These are phyloP conservation scores for Bombus vancouverensis DNA, from an alignment of 1,140 invertebrate genomes.

Conservation along the genomic window DNA sequence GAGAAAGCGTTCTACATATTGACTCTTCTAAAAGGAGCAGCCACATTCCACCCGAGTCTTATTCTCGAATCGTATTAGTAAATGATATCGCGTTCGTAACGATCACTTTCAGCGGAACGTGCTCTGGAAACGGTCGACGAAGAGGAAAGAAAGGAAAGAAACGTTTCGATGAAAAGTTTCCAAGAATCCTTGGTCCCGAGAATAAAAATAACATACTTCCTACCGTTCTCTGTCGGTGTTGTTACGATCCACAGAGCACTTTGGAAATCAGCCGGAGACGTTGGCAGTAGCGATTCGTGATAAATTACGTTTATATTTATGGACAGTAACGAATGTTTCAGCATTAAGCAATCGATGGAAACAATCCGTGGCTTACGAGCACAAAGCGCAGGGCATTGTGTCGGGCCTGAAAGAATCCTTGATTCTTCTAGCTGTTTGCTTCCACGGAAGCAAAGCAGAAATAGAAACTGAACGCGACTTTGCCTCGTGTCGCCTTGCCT, in stretches of 20 bases:
- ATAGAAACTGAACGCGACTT: not conserved
- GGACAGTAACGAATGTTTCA: not conserved
- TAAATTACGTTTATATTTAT: not conserved
- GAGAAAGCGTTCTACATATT: not conserved
- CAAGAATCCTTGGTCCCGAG: not conserved
- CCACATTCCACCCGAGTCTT: not conserved
- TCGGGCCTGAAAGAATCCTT: not conserved
- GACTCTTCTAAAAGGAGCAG: not conserved
- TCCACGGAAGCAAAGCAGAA: constrained; percentile 1
- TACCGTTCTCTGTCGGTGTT: too few species aligned
- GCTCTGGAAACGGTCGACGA: not conserved
- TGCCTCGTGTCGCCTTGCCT: not conserved
- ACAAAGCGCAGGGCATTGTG: not conserved
- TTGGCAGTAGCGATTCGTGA: not conserved
- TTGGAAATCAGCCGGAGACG: not conserved
- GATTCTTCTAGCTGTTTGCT: constrained; percentile 13
- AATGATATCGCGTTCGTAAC: not conserved
- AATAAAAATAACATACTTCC: not conserved
- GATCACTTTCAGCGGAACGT: not conserved
- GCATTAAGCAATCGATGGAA: not conserved
- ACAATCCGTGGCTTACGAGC: not conserved
- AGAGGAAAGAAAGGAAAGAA: not conserved
- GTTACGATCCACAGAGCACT: not conserved
- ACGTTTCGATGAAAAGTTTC: not conserved
- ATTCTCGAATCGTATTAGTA: not conserved